A percentile compares a stretch with the other conserved stretches of the same genome.
Evolutionary conservation across 2,113 vertebrate genomes (phyloP).

Genomic region (Tylochromis polylepis): DNA sequence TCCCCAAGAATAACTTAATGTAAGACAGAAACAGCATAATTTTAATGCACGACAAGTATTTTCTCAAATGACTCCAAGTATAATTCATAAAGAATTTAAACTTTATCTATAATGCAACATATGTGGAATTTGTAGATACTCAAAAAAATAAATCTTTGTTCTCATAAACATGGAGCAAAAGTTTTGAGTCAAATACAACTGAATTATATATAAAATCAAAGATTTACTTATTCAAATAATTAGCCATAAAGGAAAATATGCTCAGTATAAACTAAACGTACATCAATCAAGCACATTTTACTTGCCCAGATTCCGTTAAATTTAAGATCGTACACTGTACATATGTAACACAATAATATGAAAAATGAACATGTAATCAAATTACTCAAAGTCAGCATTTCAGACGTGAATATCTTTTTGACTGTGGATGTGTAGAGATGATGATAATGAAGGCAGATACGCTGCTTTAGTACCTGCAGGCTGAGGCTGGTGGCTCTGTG

Average conservation of each 20-base stretch:
- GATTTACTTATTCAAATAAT: not conserved
- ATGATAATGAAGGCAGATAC: not conserved
- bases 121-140: too few species aligned
- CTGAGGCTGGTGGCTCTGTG: conserved; percentile 82
- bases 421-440: not conserved
- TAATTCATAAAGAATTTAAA: too few species aligned
- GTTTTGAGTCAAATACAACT: too few species aligned
- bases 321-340: not conserved
- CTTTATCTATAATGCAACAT: too few species aligned
- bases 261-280: not conserved
- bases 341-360: not conserved
- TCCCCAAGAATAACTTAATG: not conserved
- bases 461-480: conserved; percentile 77
- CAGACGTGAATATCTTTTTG: not conserved
- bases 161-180: too few species aligned
- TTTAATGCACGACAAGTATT: too few species aligned
- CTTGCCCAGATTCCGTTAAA: not conserved
- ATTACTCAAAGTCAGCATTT: not conserved
- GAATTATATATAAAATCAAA: not conserved
- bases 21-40: not conserved
- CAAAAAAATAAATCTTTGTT: too few species aligned
- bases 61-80: too few species aligned
- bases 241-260: not conserved
- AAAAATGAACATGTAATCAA: not conserved
- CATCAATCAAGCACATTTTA: not conserved